phyloP scores from a whole-genome alignment of 2,888 invertebrate species.

The Rugalucina vietnamica region DNA sequence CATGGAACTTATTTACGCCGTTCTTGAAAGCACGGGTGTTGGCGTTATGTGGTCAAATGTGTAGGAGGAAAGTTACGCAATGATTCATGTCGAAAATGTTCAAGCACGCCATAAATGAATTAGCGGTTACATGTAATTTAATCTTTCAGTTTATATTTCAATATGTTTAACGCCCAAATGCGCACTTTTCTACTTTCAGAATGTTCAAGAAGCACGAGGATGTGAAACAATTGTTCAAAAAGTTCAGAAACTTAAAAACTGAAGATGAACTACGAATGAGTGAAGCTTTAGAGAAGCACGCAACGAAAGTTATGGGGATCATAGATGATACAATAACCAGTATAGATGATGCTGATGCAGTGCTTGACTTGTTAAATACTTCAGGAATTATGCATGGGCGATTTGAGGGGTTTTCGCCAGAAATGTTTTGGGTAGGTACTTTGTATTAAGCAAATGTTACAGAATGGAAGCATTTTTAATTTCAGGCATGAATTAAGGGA shows the following conservation, averaged over 20 bases:
- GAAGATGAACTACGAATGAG: constrained; percentile 92
- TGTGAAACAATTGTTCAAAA: constrained; percentile 85
- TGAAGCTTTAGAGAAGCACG: constrained; percentile 93
- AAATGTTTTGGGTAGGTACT: constrained; percentile 92
- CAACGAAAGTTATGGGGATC: constrained; percentile 94
- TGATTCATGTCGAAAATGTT: no score
- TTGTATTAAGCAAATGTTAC: no score
- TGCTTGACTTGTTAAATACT: constrained; percentile 92
- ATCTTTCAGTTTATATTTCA: no score
- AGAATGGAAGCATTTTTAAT: no score
- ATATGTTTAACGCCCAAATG: no score
- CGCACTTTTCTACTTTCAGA: constrained; percentile 86
- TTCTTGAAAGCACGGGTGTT: no score
- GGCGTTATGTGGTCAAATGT: no score
- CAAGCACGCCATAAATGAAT: no score
- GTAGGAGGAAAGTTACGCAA: no score
- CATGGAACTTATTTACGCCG: no score
- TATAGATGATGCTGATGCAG: constrained; percentile 93
- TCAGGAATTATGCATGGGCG: constrained; percentile 92
- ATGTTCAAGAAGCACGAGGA: constrained; percentile 94
- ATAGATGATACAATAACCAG: constrained; percentile 95
- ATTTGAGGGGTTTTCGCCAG: constrained; percentile 94
- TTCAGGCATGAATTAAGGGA: no score
- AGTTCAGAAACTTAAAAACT: constrained; percentile 91
- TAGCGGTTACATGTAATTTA: no score